Conservation (phyloP, 2,113 vertebrate species). For the Orthochromis malagaraziensis region DNA sequence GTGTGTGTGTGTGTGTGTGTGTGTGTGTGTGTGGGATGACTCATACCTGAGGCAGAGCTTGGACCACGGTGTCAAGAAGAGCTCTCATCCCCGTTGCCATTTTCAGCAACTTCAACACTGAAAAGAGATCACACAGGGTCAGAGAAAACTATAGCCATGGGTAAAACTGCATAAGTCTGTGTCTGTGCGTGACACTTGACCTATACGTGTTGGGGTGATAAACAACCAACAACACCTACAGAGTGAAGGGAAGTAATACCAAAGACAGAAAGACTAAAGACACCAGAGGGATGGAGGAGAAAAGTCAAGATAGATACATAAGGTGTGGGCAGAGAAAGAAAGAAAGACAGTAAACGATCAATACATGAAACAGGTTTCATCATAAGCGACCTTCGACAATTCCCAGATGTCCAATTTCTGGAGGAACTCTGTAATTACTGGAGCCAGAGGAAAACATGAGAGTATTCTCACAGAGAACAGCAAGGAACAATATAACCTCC, state of each 20-base stretch:
- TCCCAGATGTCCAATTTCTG: conserved; percentile 38
- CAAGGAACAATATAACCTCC: not conserved
- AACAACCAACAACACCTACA: not conserved
- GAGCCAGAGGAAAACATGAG: not conserved
- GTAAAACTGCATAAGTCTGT: not conserved
- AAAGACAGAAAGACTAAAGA: not conserved
- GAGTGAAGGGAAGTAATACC: not conserved
- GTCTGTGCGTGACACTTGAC: not conserved
- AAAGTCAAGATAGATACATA: not conserved
- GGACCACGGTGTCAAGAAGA: conserved; percentile 91
- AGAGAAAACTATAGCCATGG: not conserved
- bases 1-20: not conserved
- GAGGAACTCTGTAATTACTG: not conserved
- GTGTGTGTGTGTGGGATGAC: too few species aligned
- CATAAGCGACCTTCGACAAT: not conserved
- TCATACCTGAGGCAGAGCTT: conserved; percentile 88
- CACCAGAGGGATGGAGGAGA: not conserved
- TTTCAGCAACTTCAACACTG: conserved; percentile 93
- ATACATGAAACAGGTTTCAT: not conserved
- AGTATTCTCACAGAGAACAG: not conserved
- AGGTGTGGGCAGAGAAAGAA: not conserved
- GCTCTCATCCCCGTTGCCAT: conserved; percentile 98
- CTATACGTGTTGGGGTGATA: not conserved
- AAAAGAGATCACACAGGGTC: not conserved
- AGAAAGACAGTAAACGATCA: not conserved